Evolutionary conservation across 2,888 invertebrate species (phyloP).

Genomic region (Hemicrepidius hirtus): DNA sequence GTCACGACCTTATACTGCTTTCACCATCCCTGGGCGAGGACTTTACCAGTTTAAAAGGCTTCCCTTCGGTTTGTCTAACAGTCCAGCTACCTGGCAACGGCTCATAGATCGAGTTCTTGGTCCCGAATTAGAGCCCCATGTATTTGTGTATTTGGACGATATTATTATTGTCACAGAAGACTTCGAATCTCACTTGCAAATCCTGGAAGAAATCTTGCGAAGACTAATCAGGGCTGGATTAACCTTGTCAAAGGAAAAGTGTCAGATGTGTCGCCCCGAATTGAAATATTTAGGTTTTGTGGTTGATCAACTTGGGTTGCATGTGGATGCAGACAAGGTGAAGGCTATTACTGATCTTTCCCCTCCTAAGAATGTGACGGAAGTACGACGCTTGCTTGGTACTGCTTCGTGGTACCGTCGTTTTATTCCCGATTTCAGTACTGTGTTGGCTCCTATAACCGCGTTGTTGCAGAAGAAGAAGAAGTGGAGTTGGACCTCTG

Average conservation of each 20-base stretch:
- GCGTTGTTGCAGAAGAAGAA: constrained; percentile 45
- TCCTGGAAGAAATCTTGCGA: neutral
- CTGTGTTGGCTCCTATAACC: constrained; percentile 39
- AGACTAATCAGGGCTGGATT: neutral
- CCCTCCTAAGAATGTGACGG: neutral
- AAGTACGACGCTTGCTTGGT: constrained; percentile 7
- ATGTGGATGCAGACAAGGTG: constrained; percentile 43
- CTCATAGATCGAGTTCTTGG: constrained; percentile 59
- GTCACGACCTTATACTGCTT: constrained; percentile 40
- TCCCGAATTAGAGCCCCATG: constrained; percentile 55
- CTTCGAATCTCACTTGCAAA: neutral
- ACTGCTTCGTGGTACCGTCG: constrained; percentile 51
- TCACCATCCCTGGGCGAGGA: constrained; percentile 52
- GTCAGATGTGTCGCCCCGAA: neutral
- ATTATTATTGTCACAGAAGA: constrained; percentile 12
- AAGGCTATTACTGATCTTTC: constrained; percentile 47
- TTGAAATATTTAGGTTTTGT: neutral
- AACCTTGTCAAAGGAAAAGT: neutral
- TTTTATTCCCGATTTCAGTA: constrained; percentile 48
- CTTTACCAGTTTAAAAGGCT: constrained; percentile 54
- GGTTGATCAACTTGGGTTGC: neutral
- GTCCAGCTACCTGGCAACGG: too few species aligned
- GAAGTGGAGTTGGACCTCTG: constrained; percentile 32
- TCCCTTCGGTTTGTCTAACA: too few species aligned
- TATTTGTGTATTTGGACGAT: constrained; percentile 50